Percentiles rank a stretch among this genome's conserved stretches.
Evolutionary conservation across 2,888 invertebrate species (phyloP).

Genomic region (Drosophila tanythrix): DNA sequence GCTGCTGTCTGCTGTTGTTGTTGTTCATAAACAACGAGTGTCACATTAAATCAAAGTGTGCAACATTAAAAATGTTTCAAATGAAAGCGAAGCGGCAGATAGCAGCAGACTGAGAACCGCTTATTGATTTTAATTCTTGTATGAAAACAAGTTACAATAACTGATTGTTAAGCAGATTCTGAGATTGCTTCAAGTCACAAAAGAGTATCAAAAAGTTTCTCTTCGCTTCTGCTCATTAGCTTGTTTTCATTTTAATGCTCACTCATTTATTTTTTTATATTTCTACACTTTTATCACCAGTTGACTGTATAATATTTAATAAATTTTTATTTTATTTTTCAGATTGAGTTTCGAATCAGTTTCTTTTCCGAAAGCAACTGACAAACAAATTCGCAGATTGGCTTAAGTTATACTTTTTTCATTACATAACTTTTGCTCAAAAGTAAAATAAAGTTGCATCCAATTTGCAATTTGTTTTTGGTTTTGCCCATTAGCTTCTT

Average conservation of each 20-base stretch:
- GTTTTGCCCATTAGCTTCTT: background rate
- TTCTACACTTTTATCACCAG: background rate
- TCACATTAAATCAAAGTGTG: constrained; percentile 1
- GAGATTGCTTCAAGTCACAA: background rate
- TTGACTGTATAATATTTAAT: background rate
- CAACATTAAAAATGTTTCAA: background rate
- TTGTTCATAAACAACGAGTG: background rate
- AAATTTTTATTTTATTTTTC: background rate
- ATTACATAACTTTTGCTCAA: too few relatives aligned
- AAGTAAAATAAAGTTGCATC: too few relatives aligned
- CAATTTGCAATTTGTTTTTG: too few relatives aligned
- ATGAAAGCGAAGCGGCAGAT: background rate
- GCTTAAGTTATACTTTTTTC: too few relatives aligned
- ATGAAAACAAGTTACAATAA: background rate
- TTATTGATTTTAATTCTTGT: background rate
- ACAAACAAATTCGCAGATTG: background rate
- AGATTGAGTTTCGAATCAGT: background rate
- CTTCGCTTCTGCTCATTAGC: background rate
- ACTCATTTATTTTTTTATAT: background rate
- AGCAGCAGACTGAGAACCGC: background rate
- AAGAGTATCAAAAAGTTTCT: background rate
- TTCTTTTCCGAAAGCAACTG: background rate
- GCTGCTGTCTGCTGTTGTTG: background rate
- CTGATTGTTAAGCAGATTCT: background rate
- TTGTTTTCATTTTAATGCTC: background rate